A percentile compares a stretch with the other conserved stretches of the same genome.
Conservation (phyloP, 2,888 invertebrate species). For the Hipparchia sbordonii region DNA sequence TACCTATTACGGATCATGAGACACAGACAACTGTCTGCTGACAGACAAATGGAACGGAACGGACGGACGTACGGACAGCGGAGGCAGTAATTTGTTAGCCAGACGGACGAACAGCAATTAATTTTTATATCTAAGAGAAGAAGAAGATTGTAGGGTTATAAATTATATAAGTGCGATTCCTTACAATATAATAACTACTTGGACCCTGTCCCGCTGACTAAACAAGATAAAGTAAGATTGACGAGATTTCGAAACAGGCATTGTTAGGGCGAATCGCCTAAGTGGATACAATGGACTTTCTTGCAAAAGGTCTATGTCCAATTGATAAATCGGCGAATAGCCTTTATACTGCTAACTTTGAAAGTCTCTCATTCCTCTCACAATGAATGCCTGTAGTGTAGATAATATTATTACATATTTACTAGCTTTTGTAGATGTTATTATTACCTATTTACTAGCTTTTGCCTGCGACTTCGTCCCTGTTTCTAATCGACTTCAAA, state of each 20-base stretch:
- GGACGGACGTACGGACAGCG: too few species aligned
- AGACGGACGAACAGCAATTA: too few species aligned
- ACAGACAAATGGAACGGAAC: too few species aligned
- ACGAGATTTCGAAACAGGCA: slow-evolving; percentile 9
- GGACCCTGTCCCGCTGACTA: not conserved
- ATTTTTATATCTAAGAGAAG: too few species aligned
- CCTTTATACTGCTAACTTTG: slow-evolving; percentile 19
- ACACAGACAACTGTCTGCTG: too few species aligned
- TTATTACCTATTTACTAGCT: not conserved
- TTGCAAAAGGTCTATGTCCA: slow-evolving; percentile 12
- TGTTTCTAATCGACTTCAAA: too few species aligned
- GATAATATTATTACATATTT: not conserved
- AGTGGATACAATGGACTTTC: slow-evolving; percentile 7
- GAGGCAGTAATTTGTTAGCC: too few species aligned
- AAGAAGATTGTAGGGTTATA: not conserved
- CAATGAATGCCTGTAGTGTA: not conserved
- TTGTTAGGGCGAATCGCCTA: slow-evolving; percentile 1
- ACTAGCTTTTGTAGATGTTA: not conserved
- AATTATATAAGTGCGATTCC: not conserved
- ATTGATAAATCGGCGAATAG: slow-evolving; percentile 16
- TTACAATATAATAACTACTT: not conserved
- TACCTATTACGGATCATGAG: too few species aligned
- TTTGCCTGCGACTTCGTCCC: too few species aligned
- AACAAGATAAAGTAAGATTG: slow-evolving; percentile 19
- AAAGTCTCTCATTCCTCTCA: not conserved